phyloP scores from a whole-genome alignment of 1,140 invertebrate species.

The Trichoplusia ni region DNA sequence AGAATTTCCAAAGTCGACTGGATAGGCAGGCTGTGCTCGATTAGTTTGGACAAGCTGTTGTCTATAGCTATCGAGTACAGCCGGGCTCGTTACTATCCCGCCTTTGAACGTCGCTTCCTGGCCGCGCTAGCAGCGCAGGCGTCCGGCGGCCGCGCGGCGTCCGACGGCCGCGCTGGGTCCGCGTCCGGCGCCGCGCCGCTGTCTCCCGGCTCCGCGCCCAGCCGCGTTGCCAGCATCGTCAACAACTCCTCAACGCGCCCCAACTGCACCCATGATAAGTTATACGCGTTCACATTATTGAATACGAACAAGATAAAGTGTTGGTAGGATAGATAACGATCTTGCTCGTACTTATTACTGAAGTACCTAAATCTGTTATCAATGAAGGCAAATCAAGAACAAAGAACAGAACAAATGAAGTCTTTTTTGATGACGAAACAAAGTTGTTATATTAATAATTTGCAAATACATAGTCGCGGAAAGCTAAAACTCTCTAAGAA shows the following conservation, averaged over 20 bases:
- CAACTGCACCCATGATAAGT: slow-evolving; percentile 43
- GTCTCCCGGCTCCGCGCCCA: slow-evolving; percentile 64
- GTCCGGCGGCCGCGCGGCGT: slow-evolving; percentile 63
- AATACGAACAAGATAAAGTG: not conserved
- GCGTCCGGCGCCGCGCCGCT: slow-evolving; percentile 55
- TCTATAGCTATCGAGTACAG: too few species aligned
- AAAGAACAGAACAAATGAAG: too few species aligned
- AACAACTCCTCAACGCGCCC: slow-evolving; percentile 71
- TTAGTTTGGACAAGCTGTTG: too few species aligned
- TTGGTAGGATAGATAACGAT: too few species aligned
- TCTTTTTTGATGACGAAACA: too few species aligned
- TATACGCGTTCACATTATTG: not conserved
- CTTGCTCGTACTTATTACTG: not conserved
- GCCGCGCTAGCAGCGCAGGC: slow-evolving; percentile 34
- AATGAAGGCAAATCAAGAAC: too few species aligned
- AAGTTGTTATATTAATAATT: too few species aligned
- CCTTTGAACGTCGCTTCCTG: slow-evolving; percentile 82
- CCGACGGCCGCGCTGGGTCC: slow-evolving; percentile 80
- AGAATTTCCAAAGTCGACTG: too few species aligned
- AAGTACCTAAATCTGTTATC: too few species aligned
- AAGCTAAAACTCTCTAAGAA: not conserved
- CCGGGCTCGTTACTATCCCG: not conserved
- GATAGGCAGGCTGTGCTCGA: too few species aligned
- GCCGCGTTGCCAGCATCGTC: slow-evolving; percentile 65
- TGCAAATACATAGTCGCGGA: too few species aligned